Percentiles rank a stretch among this genome's conserved stretches.
These are phyloP conservation scores for Antennarius striatus DNA, from an alignment of 2,113 vertebrate species.

Conservation along the genomic window DNA sequence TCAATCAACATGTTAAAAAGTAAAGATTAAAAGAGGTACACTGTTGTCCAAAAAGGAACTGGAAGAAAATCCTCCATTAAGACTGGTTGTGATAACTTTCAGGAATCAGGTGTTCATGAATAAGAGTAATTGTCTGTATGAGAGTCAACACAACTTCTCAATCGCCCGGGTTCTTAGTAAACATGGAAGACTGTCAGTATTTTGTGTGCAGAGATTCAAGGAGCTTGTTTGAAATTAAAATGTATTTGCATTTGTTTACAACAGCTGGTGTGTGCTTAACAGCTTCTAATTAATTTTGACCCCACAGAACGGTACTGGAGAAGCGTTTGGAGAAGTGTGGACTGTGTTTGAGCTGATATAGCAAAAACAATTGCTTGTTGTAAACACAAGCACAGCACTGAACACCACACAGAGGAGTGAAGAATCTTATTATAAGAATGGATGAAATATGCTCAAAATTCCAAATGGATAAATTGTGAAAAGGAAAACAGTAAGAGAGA, in stretches of 20 bases:
- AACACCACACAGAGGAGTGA: constrained; percentile 19
- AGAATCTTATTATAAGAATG: constrained; percentile 53
- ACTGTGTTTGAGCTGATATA: constrained; percentile 50
- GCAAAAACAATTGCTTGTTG: constrained; percentile 25
- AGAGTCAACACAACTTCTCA: constrained; percentile 50
- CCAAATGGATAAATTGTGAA: constrained; percentile 40
- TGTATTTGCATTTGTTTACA: constrained; percentile 80
- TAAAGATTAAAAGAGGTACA: constrained; percentile 17
- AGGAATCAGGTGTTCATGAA: constrained; percentile 27
- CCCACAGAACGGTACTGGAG: constrained; percentile 63
- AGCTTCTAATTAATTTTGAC: constrained; percentile 80
- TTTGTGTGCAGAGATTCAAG: constrained; percentile 49
- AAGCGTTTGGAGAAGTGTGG: constrained; percentile 37
- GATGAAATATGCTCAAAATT: constrained; percentile 63
- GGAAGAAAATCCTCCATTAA: constrained; percentile 38
- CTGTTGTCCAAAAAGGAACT: constrained; percentile 26
- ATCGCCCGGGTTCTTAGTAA: constrained; percentile 58
- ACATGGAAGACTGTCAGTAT: constrained; percentile 59
- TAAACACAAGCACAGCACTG: constrained; percentile 29
- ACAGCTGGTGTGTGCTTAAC: constrained; percentile 77
- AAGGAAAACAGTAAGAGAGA: neutral
- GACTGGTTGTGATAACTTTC: neutral
- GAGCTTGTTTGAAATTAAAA: constrained; percentile 76
- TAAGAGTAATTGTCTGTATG: constrained; percentile 50
- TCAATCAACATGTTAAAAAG: constrained; percentile 17